These are phyloP conservation scores for Borostomias antarcticus DNA, from an alignment of 2,797 vertebrate genomes.

Conservation along the genomic window DNA sequence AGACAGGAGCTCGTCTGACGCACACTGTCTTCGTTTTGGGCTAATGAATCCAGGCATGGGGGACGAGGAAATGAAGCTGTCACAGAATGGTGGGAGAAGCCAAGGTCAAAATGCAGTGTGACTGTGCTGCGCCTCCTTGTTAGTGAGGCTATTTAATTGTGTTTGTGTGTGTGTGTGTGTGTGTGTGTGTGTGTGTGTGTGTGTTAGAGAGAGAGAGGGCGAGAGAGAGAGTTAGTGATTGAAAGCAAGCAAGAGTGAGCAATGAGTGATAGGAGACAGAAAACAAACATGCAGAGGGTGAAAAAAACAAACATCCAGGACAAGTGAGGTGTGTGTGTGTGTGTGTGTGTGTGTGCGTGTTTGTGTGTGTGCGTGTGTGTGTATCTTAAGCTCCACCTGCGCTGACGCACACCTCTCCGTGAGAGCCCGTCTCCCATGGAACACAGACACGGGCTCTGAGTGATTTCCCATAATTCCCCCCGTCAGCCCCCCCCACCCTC, in stretches of 20 bases:
- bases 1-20: constrained; percentile 54
- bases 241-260: neutral
- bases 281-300: too few relatives aligned
- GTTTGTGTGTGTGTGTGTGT: neutral
- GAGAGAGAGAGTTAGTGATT: neutral
- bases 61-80: constrained; percentile 20
- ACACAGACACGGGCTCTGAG: constrained; percentile 40
- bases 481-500: constrained; percentile 26
- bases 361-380: neutral
- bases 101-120: constrained; percentile 40
- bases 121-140: constrained; percentile 14
- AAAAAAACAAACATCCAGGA: too few relatives aligned
- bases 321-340: too few relatives aligned
- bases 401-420: constrained; percentile 36
- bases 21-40: constrained; percentile 47
- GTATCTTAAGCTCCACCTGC: constrained; percentile 19
- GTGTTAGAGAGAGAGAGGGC: neutral
- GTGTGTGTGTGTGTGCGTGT: neutral
- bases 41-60: constrained; percentile 49
- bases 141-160: neutral
- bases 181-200: neutral
- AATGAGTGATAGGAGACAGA: neutral
- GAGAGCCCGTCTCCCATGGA: constrained; percentile 27
- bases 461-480: constrained; percentile 53
- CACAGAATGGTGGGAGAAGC: constrained; percentile 31